phyloP scores from a whole-genome alignment of 2,888 invertebrate genomes.

The Elgonia sp. region DNA sequence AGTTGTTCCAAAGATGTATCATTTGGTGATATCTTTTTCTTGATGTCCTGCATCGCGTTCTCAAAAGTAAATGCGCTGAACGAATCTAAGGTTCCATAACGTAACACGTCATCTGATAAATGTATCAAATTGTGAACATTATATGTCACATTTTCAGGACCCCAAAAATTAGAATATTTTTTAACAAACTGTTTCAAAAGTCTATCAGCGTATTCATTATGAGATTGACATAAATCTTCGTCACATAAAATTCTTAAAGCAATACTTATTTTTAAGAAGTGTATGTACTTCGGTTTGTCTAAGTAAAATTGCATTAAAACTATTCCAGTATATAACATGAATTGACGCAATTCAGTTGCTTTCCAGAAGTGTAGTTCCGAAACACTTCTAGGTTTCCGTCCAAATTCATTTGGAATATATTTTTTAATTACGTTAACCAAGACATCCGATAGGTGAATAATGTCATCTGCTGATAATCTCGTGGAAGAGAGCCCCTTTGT shows the following conservation, averaged over 20 bases:
- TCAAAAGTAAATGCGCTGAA: slow-evolving; percentile 28
- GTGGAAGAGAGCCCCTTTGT: no score
- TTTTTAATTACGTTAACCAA: no score
- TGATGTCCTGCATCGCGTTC: slow-evolving; percentile 30
- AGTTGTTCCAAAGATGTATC: slow-evolving; percentile 19
- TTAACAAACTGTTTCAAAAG: slow-evolving; percentile 55
- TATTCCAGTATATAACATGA: not conserved
- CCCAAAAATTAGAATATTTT: slow-evolving; percentile 64
- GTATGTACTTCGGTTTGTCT: not conserved
- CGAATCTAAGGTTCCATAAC: slow-evolving; percentile 16
- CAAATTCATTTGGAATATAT: slow-evolving; percentile 18
- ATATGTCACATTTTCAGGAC: slow-evolving; percentile 73
- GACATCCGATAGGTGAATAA: no score
- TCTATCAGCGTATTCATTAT: slow-evolving; percentile 48
- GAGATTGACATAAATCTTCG: slow-evolving; percentile 22
- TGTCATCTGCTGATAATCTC: no score
- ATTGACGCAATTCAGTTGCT: slow-evolving; percentile 76
- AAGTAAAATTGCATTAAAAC: not conserved
- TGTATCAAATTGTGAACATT: slow-evolving; percentile 80
- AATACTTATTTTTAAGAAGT: slow-evolving; percentile 76
- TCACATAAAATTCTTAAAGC: slow-evolving; percentile 62
- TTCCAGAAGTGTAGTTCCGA: slow-evolving; percentile 69
- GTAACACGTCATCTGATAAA: slow-evolving; percentile 61
- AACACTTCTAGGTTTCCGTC: slow-evolving; percentile 12
- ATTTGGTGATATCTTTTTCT: slow-evolving; percentile 17